Evolutionary conservation across 2,797 vertebrate genomes (phyloP).

Genomic region (Zalophus californianus): DNA sequence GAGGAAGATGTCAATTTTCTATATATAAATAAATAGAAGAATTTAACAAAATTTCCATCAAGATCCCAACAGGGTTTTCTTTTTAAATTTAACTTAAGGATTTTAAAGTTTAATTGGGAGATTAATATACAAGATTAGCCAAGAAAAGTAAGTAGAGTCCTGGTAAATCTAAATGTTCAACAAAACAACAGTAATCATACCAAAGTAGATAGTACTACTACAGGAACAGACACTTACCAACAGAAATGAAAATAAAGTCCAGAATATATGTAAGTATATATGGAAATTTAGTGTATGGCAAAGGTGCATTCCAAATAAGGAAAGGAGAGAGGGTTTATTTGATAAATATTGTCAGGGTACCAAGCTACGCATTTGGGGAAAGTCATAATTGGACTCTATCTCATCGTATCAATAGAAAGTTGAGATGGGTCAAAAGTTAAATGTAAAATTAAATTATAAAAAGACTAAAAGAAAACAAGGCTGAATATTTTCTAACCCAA

Average conservation of each 20-base stretch:
- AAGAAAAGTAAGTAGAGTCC: background rate
- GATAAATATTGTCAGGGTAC: background rate
- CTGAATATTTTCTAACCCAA: background rate
- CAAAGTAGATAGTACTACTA: background rate
- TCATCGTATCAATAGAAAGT: background rate
- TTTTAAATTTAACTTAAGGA: background rate
- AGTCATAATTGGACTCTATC: background rate
- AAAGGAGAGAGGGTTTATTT: background rate
- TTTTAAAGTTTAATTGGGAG: conserved; percentile 1
- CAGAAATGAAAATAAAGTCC: background rate
- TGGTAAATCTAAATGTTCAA: background rate
- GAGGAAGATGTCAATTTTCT: background rate
- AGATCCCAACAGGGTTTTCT: background rate
- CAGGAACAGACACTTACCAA: background rate
- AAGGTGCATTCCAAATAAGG: background rate
- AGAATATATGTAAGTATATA: background rate
- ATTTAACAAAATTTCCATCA: conserved; percentile 23
- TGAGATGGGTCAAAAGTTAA: background rate
- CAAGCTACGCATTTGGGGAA: background rate
- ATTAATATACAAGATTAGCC: conserved; percentile 9
- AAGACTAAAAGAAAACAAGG: background rate
- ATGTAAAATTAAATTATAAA: background rate
- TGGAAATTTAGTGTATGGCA: background rate
- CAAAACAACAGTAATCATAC: background rate
- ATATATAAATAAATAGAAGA: background rate